Evolutionary conservation across 2,888 invertebrate species (phyloP).

Genomic region (Stenodema calcarata): DNA sequence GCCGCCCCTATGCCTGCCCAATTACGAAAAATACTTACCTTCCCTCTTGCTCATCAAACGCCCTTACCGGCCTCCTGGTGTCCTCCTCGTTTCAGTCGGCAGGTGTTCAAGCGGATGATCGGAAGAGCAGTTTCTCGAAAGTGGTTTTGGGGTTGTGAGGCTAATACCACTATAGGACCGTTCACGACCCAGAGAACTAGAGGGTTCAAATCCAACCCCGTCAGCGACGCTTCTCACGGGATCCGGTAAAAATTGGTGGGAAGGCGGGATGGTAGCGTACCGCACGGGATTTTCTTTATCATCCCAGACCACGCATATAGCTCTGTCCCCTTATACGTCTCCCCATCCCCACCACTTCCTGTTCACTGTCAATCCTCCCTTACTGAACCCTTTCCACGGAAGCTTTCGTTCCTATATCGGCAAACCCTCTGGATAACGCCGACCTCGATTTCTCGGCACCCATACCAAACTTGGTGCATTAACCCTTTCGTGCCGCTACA

Average conservation of each 20-base stretch:
- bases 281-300: neutral
- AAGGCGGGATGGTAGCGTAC: neutral
- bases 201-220: neutral
- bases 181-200: neutral
- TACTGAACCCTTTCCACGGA: neutral
- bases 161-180: neutral
- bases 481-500: neutral
- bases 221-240: neutral
- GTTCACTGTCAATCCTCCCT: neutral
- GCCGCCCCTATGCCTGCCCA: too few relatives aligned
- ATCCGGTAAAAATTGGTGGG: neutral
- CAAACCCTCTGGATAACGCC: neutral
- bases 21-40: too few relatives aligned
- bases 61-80: too few relatives aligned
- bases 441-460: neutral
- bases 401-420: neutral
- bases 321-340: neutral
- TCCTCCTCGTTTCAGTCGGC: too few relatives aligned
- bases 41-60: too few relatives aligned
- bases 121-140: neutral
- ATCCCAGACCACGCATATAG: neutral
- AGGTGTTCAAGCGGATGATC: neutral
- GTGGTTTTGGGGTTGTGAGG: neutral
- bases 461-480: neutral
- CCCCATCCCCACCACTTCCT: neutral